These are phyloP conservation scores for Pteria penguin DNA, from an alignment of 2,888 invertebrate genomes.

Conservation along the genomic window DNA sequence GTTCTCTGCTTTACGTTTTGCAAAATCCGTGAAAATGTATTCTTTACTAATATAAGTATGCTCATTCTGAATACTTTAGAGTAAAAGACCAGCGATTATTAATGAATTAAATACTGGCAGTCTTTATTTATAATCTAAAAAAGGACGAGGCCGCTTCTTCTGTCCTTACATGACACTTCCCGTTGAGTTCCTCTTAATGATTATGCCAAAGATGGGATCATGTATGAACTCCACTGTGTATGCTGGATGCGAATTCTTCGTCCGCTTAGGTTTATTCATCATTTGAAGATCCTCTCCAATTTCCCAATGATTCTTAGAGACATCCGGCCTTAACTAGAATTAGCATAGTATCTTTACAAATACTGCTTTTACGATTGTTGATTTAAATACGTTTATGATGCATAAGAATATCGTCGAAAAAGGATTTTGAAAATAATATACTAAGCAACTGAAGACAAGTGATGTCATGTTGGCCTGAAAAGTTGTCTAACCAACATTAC, in stretches of 20 bases:
- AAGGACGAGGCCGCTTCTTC: too few species aligned
- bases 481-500: too few species aligned
- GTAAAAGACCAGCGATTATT: too few species aligned
- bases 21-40: too few species aligned
- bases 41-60: too few species aligned
- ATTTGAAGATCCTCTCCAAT: conserved; percentile 31
- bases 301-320: conserved; percentile 18
- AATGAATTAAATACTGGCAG: too few species aligned
- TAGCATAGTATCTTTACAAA: not conserved
- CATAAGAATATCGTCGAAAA: not conserved
- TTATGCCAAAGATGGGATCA: conserved; percentile 30
- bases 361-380: not conserved
- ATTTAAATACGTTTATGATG: not conserved
- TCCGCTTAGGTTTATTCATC: conserved; percentile 19
- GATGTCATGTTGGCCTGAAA: too few species aligned
- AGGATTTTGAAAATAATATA: too few species aligned
- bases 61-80: too few species aligned
- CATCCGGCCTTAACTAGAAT: conserved; percentile 13
- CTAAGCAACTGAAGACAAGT: too few species aligned
- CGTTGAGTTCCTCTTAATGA: conserved; percentile 26
- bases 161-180: conserved; percentile 28
- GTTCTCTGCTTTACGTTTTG: not conserved
- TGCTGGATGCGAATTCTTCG: not conserved
- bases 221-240: conserved; percentile 31
- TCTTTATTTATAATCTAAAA: too few species aligned